A percentile compares a stretch with the other conserved stretches of the same genome.
Evolutionary conservation across 2,888 invertebrate species (phyloP).

Genomic region (Pelosia muscerda): DNA sequence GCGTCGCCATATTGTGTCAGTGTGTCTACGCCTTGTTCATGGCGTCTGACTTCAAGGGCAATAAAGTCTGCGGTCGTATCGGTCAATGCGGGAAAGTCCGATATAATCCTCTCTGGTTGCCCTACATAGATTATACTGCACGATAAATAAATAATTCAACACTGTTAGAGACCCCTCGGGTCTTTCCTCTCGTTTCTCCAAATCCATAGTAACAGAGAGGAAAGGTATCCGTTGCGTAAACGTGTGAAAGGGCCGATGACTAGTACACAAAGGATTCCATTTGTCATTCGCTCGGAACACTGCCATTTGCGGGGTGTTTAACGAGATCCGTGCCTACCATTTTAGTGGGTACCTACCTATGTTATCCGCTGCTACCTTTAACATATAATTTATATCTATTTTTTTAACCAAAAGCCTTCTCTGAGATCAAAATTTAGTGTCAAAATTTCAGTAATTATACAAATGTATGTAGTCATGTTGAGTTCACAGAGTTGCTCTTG

Average conservation of each 20-base stretch:
- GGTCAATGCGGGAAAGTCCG: neutral
- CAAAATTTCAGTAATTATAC: slow-evolving; percentile 34
- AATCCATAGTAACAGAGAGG: slow-evolving; percentile 38
- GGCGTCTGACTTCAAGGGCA: neutral
- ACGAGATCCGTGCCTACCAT: slow-evolving; percentile 16
- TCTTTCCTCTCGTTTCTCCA: slow-evolving; percentile 44
- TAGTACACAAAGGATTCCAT: slow-evolving; percentile 42
- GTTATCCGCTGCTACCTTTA: slow-evolving; percentile 32
- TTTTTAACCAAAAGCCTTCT: slow-evolving; percentile 15
- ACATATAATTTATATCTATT: slow-evolving; percentile 20
- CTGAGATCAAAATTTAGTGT: slow-evolving; percentile 18
- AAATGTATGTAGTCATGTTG: slow-evolving; percentile 34
- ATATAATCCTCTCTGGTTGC: slow-evolving; percentile 10
- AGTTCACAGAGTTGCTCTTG: slow-evolving; percentile 35
- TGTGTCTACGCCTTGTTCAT: neutral
- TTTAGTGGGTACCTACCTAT: slow-evolving; percentile 19
- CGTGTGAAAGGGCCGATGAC: slow-evolving; percentile 38
- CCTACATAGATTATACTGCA: slow-evolving; percentile 40
- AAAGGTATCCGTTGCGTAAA: slow-evolving; percentile 41
- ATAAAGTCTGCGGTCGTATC: neutral
- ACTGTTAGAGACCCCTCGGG: slow-evolving; percentile 42
- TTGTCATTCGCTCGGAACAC: slow-evolving; percentile 40
- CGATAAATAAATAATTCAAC: slow-evolving; percentile 66
- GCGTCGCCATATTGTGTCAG: neutral
- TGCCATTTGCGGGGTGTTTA: slow-evolving; percentile 39